Evolutionary conservation across 2,888 invertebrate species (phyloP).

Genomic region (Megaustenia siamemsis): DNA sequence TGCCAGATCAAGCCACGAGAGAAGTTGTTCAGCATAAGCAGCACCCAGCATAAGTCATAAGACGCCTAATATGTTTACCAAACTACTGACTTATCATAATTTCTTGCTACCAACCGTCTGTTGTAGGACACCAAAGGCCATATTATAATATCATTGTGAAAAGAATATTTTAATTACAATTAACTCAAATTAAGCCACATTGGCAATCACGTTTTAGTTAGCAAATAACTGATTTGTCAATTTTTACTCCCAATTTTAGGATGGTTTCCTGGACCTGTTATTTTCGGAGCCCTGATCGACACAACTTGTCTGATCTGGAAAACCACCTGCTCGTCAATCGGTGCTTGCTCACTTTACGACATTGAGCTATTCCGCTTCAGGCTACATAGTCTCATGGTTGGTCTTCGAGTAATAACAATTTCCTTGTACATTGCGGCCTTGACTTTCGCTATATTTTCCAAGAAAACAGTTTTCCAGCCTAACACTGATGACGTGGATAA

Average conservation of each 20-base stretch:
- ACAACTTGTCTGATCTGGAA: conserved; percentile 66
- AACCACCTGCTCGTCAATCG: conserved; percentile 61
- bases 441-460: conserved; percentile 3
- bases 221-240: neutral
- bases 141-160: too few relatives aligned
- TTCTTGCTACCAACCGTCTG: too few relatives aligned
- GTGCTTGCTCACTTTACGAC: conserved; percentile 69
- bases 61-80: too few relatives aligned
- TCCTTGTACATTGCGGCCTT: neutral
- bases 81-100: too few relatives aligned
- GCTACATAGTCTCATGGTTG: conserved; percentile 15
- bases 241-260: conserved; percentile 57
- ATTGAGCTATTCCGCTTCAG: conserved; percentile 60
- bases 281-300: conserved; percentile 65
- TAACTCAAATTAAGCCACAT: too few relatives aligned
- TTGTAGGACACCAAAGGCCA: too few relatives aligned
- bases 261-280: conserved; percentile 68
- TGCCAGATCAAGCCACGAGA: too few relatives aligned
- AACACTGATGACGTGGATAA: neutral
- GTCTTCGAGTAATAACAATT: conserved; percentile 7
- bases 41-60: too few relatives aligned
- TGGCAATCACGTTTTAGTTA: too few relatives aligned
- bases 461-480: conserved; percentile 32
- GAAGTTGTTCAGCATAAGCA: too few relatives aligned
- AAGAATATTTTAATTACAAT: too few relatives aligned